phyloP scores from a whole-genome alignment of 2,888 invertebrate genomes.

The Listrodromus nycthemerus region DNA sequence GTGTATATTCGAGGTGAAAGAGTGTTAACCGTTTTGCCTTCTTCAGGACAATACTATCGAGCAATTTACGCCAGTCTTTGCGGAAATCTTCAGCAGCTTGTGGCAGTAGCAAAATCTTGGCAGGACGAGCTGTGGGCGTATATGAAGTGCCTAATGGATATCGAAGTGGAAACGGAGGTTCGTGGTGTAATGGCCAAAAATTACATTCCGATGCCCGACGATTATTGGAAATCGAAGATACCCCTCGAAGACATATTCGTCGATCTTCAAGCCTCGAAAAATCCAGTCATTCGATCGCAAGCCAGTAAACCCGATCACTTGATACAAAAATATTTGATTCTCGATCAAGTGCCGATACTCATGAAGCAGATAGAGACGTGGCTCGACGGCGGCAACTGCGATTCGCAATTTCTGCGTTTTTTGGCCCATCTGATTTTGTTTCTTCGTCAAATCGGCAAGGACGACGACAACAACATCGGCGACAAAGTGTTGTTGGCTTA shows the following conservation, averaged over 20 bases:
- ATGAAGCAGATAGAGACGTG: conserved; percentile 90
- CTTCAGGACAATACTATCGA: conserved; percentile 80
- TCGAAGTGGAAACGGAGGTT: conserved; percentile 92
- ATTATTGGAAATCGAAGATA: conserved; percentile 90
- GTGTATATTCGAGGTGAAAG: no score
- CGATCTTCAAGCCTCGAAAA: conserved; percentile 88
- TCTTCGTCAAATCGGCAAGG: conserved; percentile 91
- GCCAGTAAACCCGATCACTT: conserved; percentile 89
- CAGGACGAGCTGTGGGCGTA: conserved; percentile 96
- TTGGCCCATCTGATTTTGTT: conserved; percentile 94
- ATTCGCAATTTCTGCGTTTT: conserved; percentile 90
- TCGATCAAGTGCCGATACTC: conserved; percentile 91
- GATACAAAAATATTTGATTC: conserved; percentile 94
- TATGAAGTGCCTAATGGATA: conserved; percentile 92
- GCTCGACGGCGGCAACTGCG: conserved; percentile 86
- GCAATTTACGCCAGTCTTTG: conserved; percentile 87
- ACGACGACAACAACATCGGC: conserved; percentile 89
- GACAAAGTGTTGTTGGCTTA: conserved; percentile 92
- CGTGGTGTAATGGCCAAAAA: conserved; percentile 86
- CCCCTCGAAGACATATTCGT: conserved; percentile 89
- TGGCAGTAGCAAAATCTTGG: conserved; percentile 93
- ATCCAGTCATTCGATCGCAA: conserved; percentile 86
- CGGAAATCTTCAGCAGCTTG: conserved; percentile 92
- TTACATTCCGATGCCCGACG: conserved; percentile 87
- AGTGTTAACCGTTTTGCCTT: neutral